Percentiles rank a stretch among this genome's conserved stretches.
These are phyloP conservation scores for Elysia crispata DNA, from an alignment of 2,888 invertebrate species.

Conservation along the genomic window DNA sequence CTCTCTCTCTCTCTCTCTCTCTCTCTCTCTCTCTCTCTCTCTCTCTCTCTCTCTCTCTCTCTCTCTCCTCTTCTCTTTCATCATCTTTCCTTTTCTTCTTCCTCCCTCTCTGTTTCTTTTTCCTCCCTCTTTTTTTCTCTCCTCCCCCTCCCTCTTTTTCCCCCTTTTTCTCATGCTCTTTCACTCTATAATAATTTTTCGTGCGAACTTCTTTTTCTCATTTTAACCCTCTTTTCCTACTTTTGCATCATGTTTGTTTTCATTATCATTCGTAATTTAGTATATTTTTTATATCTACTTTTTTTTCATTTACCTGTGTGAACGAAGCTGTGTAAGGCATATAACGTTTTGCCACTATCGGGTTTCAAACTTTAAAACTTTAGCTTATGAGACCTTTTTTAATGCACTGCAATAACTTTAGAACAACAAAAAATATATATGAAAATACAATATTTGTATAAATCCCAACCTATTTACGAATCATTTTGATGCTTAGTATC, in stretches of 20 bases:
- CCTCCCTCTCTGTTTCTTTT: slow-evolving; percentile 13
- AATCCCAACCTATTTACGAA: too few species aligned
- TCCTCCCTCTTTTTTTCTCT: background rate
- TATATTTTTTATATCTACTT: too few species aligned
- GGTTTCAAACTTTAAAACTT: too few species aligned
- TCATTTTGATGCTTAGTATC: too few species aligned
- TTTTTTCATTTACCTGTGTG: too few species aligned
- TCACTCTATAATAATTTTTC: background rate
- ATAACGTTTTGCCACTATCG: too few species aligned
- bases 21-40: slow-evolving; percentile 17
- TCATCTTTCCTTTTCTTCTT: background rate
- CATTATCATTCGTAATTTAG: too few species aligned
- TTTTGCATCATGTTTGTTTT: background rate
- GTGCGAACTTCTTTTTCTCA: background rate
- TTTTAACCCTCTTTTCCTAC: background rate
- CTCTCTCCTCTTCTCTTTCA: background rate
- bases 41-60: background rate
- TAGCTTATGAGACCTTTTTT: too few species aligned
- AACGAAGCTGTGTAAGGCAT: too few species aligned
- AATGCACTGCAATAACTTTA: too few species aligned
- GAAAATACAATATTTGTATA: too few species aligned
- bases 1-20: slow-evolving; percentile 17
- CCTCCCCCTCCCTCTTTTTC: background rate
- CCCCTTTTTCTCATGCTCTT: background rate
- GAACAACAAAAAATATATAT: too few species aligned